phyloP scores from a whole-genome alignment of 2,888 invertebrate genomes.

The Thymelicus lineola region DNA sequence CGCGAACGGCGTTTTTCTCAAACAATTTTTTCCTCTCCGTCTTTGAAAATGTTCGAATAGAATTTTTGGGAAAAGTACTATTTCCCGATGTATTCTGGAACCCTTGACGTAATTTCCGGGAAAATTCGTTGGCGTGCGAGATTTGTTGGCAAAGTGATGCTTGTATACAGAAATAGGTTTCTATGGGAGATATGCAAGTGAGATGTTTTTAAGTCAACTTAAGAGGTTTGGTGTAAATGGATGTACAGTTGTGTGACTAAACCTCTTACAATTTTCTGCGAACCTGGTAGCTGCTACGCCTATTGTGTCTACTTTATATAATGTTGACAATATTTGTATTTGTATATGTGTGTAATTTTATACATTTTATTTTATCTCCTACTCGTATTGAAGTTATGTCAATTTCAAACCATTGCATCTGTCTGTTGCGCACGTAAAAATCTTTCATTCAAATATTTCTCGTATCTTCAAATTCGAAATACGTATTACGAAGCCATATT shows the following conservation, averaged over 20 bases:
- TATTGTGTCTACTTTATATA: too few relatives aligned
- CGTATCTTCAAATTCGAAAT: too few relatives aligned
- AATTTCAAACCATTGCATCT: too few relatives aligned
- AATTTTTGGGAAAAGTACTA: conserved; percentile 29
- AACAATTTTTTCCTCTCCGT: conserved; percentile 28
- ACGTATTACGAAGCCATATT: too few relatives aligned
- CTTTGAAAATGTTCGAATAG: conserved; percentile 31
- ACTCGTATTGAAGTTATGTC: too few relatives aligned
- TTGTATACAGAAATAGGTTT: conserved; percentile 27
- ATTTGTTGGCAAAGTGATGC: conserved; percentile 27
- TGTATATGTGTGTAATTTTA: too few relatives aligned
- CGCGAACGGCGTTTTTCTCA: conserved; percentile 31
- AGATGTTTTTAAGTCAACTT: not conserved
- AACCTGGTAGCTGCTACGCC: too few relatives aligned
- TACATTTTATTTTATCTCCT: too few relatives aligned
- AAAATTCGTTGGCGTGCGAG: conserved; percentile 26
- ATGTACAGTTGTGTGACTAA: not conserved
- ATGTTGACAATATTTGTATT: too few relatives aligned
- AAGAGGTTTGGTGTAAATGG: not conserved
- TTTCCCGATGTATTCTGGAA: conserved; percentile 25
- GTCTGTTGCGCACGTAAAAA: too few relatives aligned
- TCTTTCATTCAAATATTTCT: too few relatives aligned
- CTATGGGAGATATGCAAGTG: not conserved
- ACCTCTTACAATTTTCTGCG: too few relatives aligned
- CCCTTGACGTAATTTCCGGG: conserved; percentile 37